Evolutionary conservation across 2,888 invertebrate genomes (phyloP), one percentile per base, ranked within the genome.

Genomic region (Baronia brevicornis): DNA sequence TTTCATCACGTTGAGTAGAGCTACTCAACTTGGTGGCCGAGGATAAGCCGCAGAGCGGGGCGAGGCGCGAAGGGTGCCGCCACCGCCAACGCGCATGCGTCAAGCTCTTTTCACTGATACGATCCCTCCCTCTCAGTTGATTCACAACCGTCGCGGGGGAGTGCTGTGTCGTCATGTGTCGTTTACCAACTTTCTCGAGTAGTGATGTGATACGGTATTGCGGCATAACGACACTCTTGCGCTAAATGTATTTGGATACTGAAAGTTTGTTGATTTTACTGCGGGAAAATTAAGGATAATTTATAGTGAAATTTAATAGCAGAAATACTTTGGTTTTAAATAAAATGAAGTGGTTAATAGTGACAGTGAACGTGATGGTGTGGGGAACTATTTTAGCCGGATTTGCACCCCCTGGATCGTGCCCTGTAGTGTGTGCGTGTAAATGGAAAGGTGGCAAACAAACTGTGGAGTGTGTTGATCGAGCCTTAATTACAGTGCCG

Each of bases 381-480:
- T 70, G 67, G 60, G 62, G 69, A 68, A 73, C 72, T 44, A 65
- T 71, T 60, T 54, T 67, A 39, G 73, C 69, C 44, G 78, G 69
- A 41, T 61, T 80, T 39, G 85, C 85, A 36, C 82, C 85, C 46
- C 82, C 87, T 41, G 88, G 87, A 46, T 86, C 87, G 46, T 92
- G 92, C 55, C 93, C 93, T 37, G 86, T 87, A 22, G 90, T 90
- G 51, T 96, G 96, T 78, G 88, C 89, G 56, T 96, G 96, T 82
- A 96, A 95, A 77, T 96, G 96, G 96, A 95, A 95, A 78, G 91
- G 92, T 56, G 96, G 96, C 50, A 96, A 96, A 73, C 93, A 94
- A 69, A 94, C 95, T 28, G 96, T 95, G 39, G 95, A 95, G 79
- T 96, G 96, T 75, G 90, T 91, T 61, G 91, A 94, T 70, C 90